These are phyloP conservation scores for Eidolon helvum DNA, from an alignment of 2,113 vertebrate species.

Conservation along the genomic window DNA sequence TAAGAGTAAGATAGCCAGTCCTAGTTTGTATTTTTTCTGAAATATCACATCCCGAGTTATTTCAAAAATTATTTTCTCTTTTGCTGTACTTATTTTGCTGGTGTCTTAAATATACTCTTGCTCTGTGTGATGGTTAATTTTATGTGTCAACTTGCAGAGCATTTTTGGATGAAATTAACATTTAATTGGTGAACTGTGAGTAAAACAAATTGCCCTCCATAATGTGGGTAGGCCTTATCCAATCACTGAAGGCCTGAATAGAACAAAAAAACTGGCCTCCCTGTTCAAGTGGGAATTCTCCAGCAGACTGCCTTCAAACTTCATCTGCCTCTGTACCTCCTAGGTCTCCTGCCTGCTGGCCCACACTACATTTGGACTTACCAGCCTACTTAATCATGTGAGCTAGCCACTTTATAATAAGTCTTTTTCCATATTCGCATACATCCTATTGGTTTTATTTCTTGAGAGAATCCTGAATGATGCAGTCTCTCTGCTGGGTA, in stretches of 20 bases:
- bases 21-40: neutral
- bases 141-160: neutral
- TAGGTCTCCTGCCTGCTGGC: neutral
- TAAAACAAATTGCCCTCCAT: neutral
- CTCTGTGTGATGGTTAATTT: neutral
- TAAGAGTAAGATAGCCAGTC: neutral
- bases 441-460: neutral
- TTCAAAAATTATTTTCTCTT: neutral
- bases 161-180: neutral
- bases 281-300: neutral
- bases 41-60: neutral
- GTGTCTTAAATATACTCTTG: neutral
- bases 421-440: neutral
- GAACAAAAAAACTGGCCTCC: neutral
- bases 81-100: neutral
- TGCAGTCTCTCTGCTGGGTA: neutral
- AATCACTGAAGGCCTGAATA: neutral
- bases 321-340: neutral
- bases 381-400: neutral
- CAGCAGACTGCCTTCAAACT: neutral
- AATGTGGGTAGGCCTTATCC: neutral
- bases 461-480: neutral
- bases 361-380: neutral
- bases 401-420: neutral
- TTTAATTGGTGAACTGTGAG: neutral